phyloP scores from a whole-genome alignment of 2,797 vertebrate species.

The Melanogrammus aeglefinus region DNA sequence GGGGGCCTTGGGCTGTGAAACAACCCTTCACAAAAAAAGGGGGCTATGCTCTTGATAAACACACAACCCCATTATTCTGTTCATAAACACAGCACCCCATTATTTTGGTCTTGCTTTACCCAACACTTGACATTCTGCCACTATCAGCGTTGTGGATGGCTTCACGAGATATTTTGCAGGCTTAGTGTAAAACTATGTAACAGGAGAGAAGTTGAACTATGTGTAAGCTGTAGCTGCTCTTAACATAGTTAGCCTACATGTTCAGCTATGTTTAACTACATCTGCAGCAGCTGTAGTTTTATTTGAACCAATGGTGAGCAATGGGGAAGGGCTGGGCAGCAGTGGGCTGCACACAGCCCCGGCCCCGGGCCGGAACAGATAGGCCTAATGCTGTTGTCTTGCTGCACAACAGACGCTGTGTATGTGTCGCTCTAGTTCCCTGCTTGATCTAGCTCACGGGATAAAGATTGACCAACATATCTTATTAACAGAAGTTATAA shows the following conservation, averaged over 20 bases:
- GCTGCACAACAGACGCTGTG: not conserved
- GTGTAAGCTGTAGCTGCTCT: too few species aligned
- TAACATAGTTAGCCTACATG: too few species aligned
- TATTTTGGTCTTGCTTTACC: not conserved
- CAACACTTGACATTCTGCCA: slow-evolving; percentile 76
- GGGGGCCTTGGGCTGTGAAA: not conserved
- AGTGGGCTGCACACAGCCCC: not conserved
- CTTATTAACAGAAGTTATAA: not conserved
- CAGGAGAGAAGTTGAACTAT: too few species aligned
- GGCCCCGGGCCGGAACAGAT: not conserved
- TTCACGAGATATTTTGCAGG: slow-evolving; percentile 79
- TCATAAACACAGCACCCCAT: not conserved
- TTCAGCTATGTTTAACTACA: not conserved
- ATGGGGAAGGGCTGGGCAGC: not conserved
- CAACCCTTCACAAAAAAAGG: not conserved
- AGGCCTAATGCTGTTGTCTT: not conserved
- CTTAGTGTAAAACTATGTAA: not conserved
- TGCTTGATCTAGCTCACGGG: slow-evolving; percentile 2
- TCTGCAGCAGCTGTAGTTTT: not conserved
- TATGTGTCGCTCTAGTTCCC: slow-evolving; percentile 12
- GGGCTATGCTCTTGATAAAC: not conserved
- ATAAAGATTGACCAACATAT: not conserved
- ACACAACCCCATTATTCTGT: not conserved
- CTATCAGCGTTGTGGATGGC: slow-evolving; percentile 78
- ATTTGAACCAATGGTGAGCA: not conserved